Evolutionary conservation across 2,797 vertebrate genomes (phyloP), one percentile per base, ranked within the genome.

Genomic region (Enteromius paludinosus): DNA sequence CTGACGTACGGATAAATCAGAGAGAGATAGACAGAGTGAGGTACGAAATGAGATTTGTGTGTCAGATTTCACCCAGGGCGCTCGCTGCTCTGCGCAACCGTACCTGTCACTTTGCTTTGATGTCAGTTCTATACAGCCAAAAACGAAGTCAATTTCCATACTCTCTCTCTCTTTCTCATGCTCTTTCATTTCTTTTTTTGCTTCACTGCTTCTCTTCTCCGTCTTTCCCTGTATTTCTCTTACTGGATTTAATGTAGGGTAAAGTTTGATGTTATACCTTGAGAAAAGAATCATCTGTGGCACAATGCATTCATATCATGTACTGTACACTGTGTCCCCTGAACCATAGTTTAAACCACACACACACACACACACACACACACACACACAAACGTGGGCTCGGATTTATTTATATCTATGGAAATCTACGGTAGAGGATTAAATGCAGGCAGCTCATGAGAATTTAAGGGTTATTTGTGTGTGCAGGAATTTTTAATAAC

Each of bases 81-180:
- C 25, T 59, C 1, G 1, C 33, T 75, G 8, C 35, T 23, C 54
- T 25, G n/a, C 1, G 1, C 72, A 59, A 28, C n/a, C 4, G 4
- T 75, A 75, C 72, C 35, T 59, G 52, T 75, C 72, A 75, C 35
- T 41, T 41, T 75, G 72, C 72, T 75, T 75, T 59, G 52, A 75
- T 38, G 72, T 75, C 72, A 59, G 72, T 41, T 75, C 23, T 25
- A 25, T 59, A 41, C 52, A 59, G 20, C 14, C 5, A 74, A 33
- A 74, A 59, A 7, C 28, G 23, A 59, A 25, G n/a, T 23, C n/a
- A n/a, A 17, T 74, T 74, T 41, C 52, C n/a, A 59, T 17, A 23
- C 33, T 25, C 33, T 25, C 20, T 54, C 33, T 74, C 30, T 54
- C 33, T 75, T 25, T 59, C n/a, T 59, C 56, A 61, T 0, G 12